These are phyloP conservation scores for Bicyclus anynana DNA, from an alignment of 1,140 invertebrate genomes.

Conservation along the genomic window DNA sequence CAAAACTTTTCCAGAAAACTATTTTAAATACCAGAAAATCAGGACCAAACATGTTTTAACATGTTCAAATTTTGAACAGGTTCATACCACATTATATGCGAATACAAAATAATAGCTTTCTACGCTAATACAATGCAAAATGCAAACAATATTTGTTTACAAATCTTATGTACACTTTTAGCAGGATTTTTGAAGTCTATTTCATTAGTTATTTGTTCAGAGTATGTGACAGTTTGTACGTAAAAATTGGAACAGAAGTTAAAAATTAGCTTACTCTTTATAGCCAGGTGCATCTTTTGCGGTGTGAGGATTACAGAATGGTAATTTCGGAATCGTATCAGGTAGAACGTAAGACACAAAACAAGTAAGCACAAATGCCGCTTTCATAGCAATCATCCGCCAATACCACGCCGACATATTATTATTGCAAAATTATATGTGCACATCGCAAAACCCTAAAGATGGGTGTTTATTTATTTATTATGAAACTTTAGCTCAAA, in stretches of 20 bases:
- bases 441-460: slow-evolving; percentile 53
- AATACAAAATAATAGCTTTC: neutral
- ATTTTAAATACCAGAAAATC: neutral
- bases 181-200: neutral
- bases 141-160: slow-evolving; percentile 15
- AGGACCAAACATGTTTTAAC: slow-evolving; percentile 1
- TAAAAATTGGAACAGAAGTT: neutral
- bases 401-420: slow-evolving; percentile 71
- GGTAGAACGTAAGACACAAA: slow-evolving; percentile 55
- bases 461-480: slow-evolving; percentile 34
- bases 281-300: slow-evolving; percentile 37
- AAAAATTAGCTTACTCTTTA: slow-evolving; percentile 40
- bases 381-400: slow-evolving; percentile 55
- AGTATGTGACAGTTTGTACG: no score
- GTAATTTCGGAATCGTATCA: slow-evolving; percentile 58
- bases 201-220: neutral
- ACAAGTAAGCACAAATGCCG: slow-evolving; percentile 55
- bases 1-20: neutral
- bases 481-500: slow-evolving; percentile 47
- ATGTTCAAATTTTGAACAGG: slow-evolving; percentile 1
- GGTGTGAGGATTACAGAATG: slow-evolving; percentile 60
- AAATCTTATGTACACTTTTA: slow-evolving; percentile 6
- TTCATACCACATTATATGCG: neutral
- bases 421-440: slow-evolving; percentile 55
- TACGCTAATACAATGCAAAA: neutral